A percentile compares a stretch with the other conserved stretches of the same genome.
These are phyloP conservation scores for Plusia festucae DNA, from an alignment of 2,888 invertebrate genomes.

Conservation along the genomic window DNA sequence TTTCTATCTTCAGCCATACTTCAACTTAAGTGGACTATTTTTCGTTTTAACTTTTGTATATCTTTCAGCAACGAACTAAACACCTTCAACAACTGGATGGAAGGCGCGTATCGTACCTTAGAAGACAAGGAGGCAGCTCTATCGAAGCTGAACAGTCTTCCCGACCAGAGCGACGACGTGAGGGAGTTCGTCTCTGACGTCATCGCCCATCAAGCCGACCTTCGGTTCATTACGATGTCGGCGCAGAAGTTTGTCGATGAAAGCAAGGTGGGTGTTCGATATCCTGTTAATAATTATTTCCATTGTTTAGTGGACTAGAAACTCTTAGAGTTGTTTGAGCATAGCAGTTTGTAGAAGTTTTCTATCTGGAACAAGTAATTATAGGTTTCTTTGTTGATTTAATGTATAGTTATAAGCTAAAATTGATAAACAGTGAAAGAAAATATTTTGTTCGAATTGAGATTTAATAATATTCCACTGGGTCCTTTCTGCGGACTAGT, in stretches of 20 bases:
- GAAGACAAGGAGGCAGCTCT: constrained; percentile 96
- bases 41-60: not conserved
- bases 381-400: no score
- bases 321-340: no score
- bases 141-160: constrained; percentile 92
- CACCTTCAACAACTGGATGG: constrained; percentile 95
- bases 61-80: constrained; percentile 92
- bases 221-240: constrained; percentile 98
- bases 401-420: no score
- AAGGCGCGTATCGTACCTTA: constrained; percentile 93
- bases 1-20: not conserved
- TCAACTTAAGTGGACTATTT: no score
- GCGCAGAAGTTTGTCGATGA: constrained; percentile 99
- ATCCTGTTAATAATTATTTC: not conserved
- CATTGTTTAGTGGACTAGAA: not conserved
- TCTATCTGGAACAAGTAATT: no score
- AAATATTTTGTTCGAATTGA: no score
- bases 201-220: constrained; percentile 98
- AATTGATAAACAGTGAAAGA: no score
- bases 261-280: constrained; percentile 90
- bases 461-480: no score
- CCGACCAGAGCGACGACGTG: constrained; percentile 93
- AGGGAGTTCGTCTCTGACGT: constrained; percentile 97
- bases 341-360: no score
- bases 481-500: no score